Base-by-base conservation (phyloP, 1,140 invertebrate species). In the Rhyzopertha dominica region DNA sequence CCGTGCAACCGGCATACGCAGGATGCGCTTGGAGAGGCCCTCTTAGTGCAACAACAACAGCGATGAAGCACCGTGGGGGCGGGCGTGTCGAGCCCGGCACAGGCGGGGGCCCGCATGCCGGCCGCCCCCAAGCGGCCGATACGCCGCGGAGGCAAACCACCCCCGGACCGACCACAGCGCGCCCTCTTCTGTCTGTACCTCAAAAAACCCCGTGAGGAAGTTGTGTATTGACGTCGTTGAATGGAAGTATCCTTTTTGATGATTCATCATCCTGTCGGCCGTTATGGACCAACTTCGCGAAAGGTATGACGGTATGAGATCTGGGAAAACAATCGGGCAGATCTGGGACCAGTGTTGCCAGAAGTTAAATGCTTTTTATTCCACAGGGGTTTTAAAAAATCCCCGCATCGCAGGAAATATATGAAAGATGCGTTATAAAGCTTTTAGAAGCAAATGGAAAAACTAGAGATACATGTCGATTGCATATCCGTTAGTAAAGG, bases 201-300 rank as follows among this genome's bases (percentile, higher is more conserved):
- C 43, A 91, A 93, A 66, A n/a, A 99, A 99, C 74, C 95, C 95
- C 8, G 61, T 99, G 22, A 78, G 96, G 51, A 95, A 95, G 67
- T 68, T 96, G 43, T 98, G 95, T 71, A 98, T 98, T 63, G 83
- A 84, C 62, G 82, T 99, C 53, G 93, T 98, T 35, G 96, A 99
- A 72, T 98, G 94, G 94, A 98, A 95, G 91, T 96, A 95, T 90
- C 88, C 87, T 92, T 91, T 88, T 70, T 51, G 34, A 17, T 44
- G 13, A 18, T 34, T 25, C 22, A 43, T 37, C n/a, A n/a, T n/a
- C n/a, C n/a, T n/a, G n/a, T n/a, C n/a, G n/a, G n/a, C n/a, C n/a
- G n/a, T n/a, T n/a, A n/a, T n/a, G n/a, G n/a, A n/a, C n/a, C n/a
- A n/a, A n/a, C n/a, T n/a, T n/a, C n/a, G n/a, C n/a, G n/a, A n/a